Evolutionary conservation across 2,797 vertebrate genomes (phyloP).

Genomic region (Sebastes vulpes): DNA sequence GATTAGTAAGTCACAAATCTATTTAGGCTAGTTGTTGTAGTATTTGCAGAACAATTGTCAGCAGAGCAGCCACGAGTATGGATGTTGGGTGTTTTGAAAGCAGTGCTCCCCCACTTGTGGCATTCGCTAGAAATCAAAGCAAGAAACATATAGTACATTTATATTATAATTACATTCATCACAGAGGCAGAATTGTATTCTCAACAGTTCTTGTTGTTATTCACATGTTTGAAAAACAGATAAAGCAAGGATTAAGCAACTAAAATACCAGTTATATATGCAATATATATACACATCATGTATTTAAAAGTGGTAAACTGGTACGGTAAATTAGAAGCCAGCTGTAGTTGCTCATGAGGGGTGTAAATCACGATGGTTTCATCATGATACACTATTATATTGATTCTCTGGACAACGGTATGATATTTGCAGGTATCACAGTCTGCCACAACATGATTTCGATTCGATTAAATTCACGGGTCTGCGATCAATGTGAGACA

Average conservation of each 20-base stretch:
- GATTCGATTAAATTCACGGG: too few species aligned
- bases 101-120: neutral
- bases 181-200: neutral
- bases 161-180: neutral
- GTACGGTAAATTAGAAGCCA: neutral
- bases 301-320: neutral
- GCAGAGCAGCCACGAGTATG: constrained; percentile 25
- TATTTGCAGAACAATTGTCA: constrained; percentile 34
- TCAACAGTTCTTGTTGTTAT: neutral
- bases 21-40: constrained; percentile 11
- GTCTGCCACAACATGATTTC: too few species aligned
- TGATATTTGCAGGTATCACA: too few species aligned
- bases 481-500: too few species aligned
- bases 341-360: neutral
- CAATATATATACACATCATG: neutral
- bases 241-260: neutral
- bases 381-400: too few species aligned
- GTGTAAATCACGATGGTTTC: neutral
- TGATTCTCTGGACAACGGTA: too few species aligned
- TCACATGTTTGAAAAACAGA: neutral
- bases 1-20: neutral
- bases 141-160: neutral
- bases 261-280: neutral
- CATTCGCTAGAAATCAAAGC: neutral
- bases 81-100: neutral